These are phyloP conservation scores for Syritta pipiens DNA, from an alignment of 2,888 invertebrate genomes.

Conservation along the genomic window DNA sequence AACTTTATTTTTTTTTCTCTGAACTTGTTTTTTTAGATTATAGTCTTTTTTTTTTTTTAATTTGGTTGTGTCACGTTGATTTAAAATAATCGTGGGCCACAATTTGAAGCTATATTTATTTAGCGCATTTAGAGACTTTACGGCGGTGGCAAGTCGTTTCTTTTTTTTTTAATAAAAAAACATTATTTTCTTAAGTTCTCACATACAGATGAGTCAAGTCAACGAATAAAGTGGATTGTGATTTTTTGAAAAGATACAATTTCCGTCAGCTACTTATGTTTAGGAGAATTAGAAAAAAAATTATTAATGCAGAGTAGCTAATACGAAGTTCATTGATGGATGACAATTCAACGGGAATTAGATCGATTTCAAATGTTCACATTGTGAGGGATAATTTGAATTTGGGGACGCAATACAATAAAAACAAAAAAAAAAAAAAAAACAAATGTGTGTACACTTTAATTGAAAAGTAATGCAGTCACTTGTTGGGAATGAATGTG, in stretches of 20 bases:
- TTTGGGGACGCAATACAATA: no score
- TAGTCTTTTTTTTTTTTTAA: background rate
- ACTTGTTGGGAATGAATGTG: no score
- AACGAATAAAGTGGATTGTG: background rate
- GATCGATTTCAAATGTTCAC: conserved; percentile 1
- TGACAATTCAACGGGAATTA: conserved; percentile 22
- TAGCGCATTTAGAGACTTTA: background rate
- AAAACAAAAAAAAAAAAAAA: no score
- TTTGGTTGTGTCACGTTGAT: background rate
- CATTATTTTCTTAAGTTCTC: background rate
- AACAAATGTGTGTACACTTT: no score
- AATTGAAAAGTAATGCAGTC: no score
- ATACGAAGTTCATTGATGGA: background rate
- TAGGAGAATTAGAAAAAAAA: background rate
- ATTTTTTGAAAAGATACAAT: background rate
- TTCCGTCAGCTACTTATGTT: conserved; percentile 7
- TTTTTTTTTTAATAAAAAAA: background rate
- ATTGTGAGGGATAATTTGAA: background rate
- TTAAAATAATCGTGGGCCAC: background rate
- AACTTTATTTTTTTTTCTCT: background rate
- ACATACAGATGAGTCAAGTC: conserved; percentile 1
- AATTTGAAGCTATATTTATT: background rate
- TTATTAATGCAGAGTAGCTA: background rate
- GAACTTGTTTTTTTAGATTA: background rate
- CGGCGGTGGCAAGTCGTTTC: no score